Conservation (phyloP, 2,113 vertebrate genomes). For the Sigmodon hispidus region DNA sequence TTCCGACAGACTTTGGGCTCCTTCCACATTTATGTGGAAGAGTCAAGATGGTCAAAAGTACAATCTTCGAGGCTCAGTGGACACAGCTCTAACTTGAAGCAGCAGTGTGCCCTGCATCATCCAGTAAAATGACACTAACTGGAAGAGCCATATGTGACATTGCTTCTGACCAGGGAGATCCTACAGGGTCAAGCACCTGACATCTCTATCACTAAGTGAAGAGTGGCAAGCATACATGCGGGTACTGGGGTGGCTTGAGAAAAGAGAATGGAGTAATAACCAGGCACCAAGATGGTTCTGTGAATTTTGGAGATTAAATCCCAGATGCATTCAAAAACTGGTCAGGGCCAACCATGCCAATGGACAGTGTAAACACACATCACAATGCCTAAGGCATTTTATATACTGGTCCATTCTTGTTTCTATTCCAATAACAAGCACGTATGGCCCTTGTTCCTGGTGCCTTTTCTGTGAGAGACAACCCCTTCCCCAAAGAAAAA, state of each 20-base stretch:
- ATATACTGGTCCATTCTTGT: neutral
- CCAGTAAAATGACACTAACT: neutral
- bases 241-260: neutral
- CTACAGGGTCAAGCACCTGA: neutral
- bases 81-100: neutral
- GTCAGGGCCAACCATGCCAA: neutral
- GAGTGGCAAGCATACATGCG: neutral
- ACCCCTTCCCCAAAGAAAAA: neutral
- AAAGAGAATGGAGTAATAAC: neutral
- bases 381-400: neutral
- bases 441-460: slow-evolving; percentile 71
- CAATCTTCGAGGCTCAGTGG: neutral
- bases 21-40: neutral
- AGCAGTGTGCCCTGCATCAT: neutral
- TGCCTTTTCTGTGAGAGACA: slow-evolving; percentile 77
- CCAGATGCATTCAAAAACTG: neutral
- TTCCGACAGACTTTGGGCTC: neutral
- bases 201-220: neutral
- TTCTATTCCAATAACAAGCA: slow-evolving; percentile 70
- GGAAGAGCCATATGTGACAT: neutral
- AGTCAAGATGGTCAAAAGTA: neutral
- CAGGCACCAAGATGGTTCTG: neutral
- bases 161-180: neutral
- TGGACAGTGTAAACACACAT: slow-evolving; percentile 59
- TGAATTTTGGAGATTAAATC: neutral